Evolutionary conservation across 2,888 invertebrate genomes (phyloP).

Genomic region (Erannis defoliaria): DNA sequence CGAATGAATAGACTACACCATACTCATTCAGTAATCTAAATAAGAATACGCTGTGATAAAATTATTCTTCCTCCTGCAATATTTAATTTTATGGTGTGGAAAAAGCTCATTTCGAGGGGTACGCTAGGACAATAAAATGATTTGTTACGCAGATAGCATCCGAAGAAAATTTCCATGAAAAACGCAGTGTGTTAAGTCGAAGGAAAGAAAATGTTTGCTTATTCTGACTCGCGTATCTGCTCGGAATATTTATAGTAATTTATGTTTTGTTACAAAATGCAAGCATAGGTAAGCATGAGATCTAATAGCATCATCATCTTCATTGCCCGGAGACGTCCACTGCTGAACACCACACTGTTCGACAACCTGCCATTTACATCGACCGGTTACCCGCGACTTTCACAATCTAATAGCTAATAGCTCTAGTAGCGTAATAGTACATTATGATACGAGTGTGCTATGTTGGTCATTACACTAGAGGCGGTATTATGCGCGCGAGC

Average conservation of each 20-base stretch:
- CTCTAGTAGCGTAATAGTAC: too few species aligned
- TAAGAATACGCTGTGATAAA: conserved; percentile 61
- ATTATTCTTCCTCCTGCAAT: conserved; percentile 66
- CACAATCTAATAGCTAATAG: too few species aligned
- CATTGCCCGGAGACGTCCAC: too few species aligned
- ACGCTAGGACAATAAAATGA: conserved; percentile 74
- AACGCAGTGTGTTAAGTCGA: conserved; percentile 32
- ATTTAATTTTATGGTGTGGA: conserved; percentile 83
- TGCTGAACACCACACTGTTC: too few species aligned
- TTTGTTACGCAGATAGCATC: conserved; percentile 67
- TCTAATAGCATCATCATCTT: too few species aligned
- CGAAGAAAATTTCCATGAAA: conserved; percentile 48
- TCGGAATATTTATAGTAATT: background rate
- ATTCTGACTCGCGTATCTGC: background rate
- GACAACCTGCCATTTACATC: too few species aligned
- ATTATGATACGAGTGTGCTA: too few species aligned
- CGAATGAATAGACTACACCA: conserved; percentile 29
- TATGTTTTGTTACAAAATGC: too few species aligned
- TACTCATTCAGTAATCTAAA: conserved; percentile 33
- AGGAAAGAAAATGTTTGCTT: conserved; percentile 32
- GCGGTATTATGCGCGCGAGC: too few species aligned
- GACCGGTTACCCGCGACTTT: too few species aligned
- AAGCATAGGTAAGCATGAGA: too few species aligned
- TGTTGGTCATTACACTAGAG: too few species aligned
- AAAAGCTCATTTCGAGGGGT: conserved; percentile 64